Conservation (phyloP, 2,888 invertebrate species). For the Oxyteleia sp. region DNA sequence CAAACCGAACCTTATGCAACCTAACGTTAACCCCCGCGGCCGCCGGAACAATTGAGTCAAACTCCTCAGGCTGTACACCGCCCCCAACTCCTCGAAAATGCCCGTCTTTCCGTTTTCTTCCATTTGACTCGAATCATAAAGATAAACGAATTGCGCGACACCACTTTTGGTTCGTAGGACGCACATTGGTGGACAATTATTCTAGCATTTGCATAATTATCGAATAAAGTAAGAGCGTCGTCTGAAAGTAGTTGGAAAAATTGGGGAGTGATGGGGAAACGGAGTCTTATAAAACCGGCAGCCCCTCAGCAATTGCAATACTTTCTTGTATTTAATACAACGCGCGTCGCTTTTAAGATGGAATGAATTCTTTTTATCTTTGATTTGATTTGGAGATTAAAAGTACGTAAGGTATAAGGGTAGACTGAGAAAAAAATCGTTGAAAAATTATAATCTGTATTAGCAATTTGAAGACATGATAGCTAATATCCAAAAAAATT, state of each 20-base stretch:
- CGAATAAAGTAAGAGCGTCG: constrained; percentile 84
- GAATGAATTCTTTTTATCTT: constrained; percentile 58
- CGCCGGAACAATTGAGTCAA: constrained; percentile 73
- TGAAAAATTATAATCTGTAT: too few species aligned
- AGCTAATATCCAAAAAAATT: too few species aligned
- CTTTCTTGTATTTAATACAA: constrained; percentile 60
- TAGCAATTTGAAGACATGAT: too few species aligned
- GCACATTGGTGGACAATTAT: constrained; percentile 87
- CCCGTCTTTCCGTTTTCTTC: constrained; percentile 63
- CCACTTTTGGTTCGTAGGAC: constrained; percentile 83
- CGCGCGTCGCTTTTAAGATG: constrained; percentile 8
- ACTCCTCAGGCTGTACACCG: constrained; percentile 64
- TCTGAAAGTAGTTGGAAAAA: too few species aligned
- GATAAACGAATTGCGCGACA: constrained; percentile 86
- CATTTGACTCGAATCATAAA: constrained; percentile 84
- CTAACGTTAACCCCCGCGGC: constrained; percentile 70
- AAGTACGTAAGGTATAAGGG: too few species aligned
- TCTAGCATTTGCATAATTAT: constrained; percentile 87
- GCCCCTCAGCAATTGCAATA: constrained; percentile 72
- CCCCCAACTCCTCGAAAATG: constrained; percentile 43
- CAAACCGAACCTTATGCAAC: constrained; percentile 58
- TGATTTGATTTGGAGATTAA: too few species aligned
- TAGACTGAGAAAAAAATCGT: too few species aligned
- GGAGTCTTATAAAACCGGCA: constrained; percentile 68
- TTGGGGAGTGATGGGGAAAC: constrained; percentile 53